Conservation (phyloP, 2,888 invertebrate genomes). For the Acrocyrtus sp. region DNA sequence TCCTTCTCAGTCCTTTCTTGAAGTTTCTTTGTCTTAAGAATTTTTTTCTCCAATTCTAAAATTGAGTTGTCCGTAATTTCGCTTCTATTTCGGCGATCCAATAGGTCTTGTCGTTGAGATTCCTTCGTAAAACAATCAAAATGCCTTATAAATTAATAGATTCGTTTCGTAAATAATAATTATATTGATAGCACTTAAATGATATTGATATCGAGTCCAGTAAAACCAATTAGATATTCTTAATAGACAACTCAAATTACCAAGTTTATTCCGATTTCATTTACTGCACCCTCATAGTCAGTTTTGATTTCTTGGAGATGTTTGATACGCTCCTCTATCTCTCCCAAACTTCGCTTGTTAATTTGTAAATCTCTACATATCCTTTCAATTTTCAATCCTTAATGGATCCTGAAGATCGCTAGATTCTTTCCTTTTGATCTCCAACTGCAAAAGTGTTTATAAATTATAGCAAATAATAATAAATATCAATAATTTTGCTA, state of each 20-base stretch:
- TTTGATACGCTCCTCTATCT: neutral
- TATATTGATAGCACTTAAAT: too few relatives aligned
- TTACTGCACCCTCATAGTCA: constrained; percentile 11
- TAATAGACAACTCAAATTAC: constrained; percentile 6
- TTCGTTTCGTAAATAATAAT: too few relatives aligned
- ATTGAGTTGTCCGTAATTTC: too few relatives aligned
- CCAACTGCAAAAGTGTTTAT: constrained; percentile 19
- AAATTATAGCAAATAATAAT: too few relatives aligned
- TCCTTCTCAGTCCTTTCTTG: neutral
- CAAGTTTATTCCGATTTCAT: neutral
- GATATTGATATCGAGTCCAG: too few relatives aligned
- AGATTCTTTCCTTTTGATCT: neutral
- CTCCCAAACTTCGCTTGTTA: constrained; percentile 6
- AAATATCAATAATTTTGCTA: too few relatives aligned
- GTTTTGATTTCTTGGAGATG: constrained; percentile 12
- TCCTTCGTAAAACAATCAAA: too few relatives aligned
- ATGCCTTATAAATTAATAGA: too few relatives aligned
- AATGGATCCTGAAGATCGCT: constrained; percentile 4
- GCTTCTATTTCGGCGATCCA: too few relatives aligned
- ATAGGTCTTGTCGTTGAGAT: too few relatives aligned
- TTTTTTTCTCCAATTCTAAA: constrained; percentile 2
- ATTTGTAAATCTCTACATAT: constrained; percentile 5
- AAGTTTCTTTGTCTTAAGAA: neutral
- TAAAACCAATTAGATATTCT: too few relatives aligned
- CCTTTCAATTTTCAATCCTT: constrained; percentile 6